These are phyloP conservation scores for Stomatorhinus ivindoensis DNA, from an alignment of 2,113 vertebrate genomes.

Conservation along the genomic window DNA sequence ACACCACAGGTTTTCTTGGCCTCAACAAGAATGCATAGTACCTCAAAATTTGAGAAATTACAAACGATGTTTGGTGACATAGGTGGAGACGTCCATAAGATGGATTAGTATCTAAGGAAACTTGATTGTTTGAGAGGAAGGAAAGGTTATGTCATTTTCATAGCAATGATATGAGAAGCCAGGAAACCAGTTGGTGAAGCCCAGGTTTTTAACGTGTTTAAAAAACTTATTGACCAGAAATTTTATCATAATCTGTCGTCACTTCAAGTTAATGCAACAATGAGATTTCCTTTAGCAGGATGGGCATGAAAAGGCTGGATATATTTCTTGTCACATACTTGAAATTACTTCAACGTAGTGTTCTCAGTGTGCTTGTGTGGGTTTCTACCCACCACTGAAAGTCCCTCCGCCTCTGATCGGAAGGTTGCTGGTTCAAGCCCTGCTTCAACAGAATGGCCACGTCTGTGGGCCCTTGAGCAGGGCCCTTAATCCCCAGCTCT, in stretches of 20 bases:
- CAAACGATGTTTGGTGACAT: not conserved
- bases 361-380: not conserved
- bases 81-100: not conserved
- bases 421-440: not conserved
- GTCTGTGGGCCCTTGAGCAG: not conserved
- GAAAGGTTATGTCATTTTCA: not conserved
- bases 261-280: constrained; percentile 5
- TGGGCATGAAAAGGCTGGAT: not conserved
- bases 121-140: not conserved
- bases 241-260: not conserved
- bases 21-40: not conserved
- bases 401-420: not conserved
- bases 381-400: not conserved
- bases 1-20: not conserved
- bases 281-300: constrained; percentile 12
- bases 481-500: not conserved
- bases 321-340: not conserved
- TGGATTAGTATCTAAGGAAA: not conserved
- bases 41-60: not conserved
- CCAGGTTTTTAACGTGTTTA: not conserved
- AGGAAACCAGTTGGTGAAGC: not conserved
- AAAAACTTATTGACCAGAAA: not conserved
- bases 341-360: not conserved
- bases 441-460: not conserved
- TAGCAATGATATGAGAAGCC: not conserved